Evolutionary conservation across 2,113 vertebrate species (phyloP), one percentile per base, ranked within the genome.

Genomic region (Synchiropus splendidus): DNA sequence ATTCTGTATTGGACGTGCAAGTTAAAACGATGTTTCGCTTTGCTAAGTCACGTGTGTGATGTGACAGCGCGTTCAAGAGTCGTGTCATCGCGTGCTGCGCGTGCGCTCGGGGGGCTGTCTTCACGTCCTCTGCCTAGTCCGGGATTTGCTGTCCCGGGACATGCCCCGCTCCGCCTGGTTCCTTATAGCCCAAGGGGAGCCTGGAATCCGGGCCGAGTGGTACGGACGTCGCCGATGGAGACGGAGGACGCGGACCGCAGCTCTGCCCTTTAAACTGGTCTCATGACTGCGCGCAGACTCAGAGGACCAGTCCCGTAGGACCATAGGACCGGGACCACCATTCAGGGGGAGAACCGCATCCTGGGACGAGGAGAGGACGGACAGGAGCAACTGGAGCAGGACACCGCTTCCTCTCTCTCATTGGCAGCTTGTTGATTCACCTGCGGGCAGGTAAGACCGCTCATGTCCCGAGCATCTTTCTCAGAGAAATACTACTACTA

Each of bases 171-270:
- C 85, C 77, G 83, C 87, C 86, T 86, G 88, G 85, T 86, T 88
- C 88, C 80, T 82, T 80, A 83, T 79, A 78, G 84, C 78, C 77
- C 86, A 71, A 27, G 80, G 68, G 40, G 58, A 46, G 77, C 83
- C 78, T 88, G 89, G 89, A 88, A 85, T 88, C 86, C 87, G 82
- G 79, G 79, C 76, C 55, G 86, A 83, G 85, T 92, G 91, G 90
- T 87, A 94, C 89, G 88, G 92, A 94, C 85, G 84, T 94, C 88
- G 79, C 91, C 86, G 83, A 83, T 68, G 77, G 85, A 89, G 88
- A 86, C 83, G 70, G 79, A 78, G 51, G 74, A 80, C 83, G 58
- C 87, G n/a, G 40, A n/a, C 40, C n/a, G 40, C 40, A 10, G 21
- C 21, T 27, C 16, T 81, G 81, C 80, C 59, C 84, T 88, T 84